Evolutionary conservation across 1,140 invertebrate species (phyloP), one percentile per base, ranked within the genome.

Genomic region (Meloidogyne chitwoodi): DNA sequence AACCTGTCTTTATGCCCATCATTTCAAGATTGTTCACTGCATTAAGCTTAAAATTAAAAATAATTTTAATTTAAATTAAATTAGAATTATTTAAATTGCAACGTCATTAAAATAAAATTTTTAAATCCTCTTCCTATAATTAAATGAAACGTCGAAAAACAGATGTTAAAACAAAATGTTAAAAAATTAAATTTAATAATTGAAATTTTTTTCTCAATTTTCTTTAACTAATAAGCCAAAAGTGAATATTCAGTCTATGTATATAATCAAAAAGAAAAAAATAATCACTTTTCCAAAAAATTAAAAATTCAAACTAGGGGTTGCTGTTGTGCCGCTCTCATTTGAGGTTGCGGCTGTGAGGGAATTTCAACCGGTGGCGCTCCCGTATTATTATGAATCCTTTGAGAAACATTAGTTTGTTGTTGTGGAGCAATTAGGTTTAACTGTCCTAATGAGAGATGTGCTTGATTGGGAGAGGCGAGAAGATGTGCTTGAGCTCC

Each of bases 261-360:
- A n/a, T n/a, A n/a, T n/a, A n/a, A n/a, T n/a, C n/a, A n/a, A n/a
- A n/a, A n/a, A n/a, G n/a, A n/a, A n/a, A n/a, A n/a, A n/a, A n/a
- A n/a, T n/a, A n/a, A n/a, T n/a, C n/a, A n/a, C n/a, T n/a, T n/a
- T n/a, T n/a, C n/a, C n/a, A n/a, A n/a, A n/a, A n/a, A n/a, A n/a
- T n/a, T n/a, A n/a, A n/a, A n/a, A n/a, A n/a, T n/a, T n/a, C 48
- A n/a, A 56, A 56, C 48, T 56, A 56, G 19, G 19, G 48, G 48
- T n/a, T 10, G 8, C 12, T 41, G n/a, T n/a, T 38, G 48, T 56
- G 19, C 48, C 6, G 48, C 48, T n/a, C 48, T n/a, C 19, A 80
- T 63, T 67, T 80, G 79, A 0, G 79, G 79, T 62, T 82, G 79
- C 29, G 79, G 79, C 56, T 80, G 79, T 16, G 79, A 80, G 12